phyloP scores from a whole-genome alignment of 2,797 vertebrate genomes.

The Syndactyla subalaris region DNA sequence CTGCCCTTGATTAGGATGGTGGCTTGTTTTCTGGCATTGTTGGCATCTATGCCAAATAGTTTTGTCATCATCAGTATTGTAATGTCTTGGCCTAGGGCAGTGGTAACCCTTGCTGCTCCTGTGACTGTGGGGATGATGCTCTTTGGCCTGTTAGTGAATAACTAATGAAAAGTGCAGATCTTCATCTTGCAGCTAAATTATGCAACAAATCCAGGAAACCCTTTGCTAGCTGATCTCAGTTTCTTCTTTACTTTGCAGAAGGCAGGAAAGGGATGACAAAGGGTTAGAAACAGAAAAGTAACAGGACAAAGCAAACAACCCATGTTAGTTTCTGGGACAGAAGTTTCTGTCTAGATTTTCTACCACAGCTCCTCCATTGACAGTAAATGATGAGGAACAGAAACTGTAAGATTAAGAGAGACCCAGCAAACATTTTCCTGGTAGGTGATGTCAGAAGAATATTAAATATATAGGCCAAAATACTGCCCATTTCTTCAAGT shows the following conservation, averaged over 20 bases:
- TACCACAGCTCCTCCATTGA: not conserved
- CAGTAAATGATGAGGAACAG: not conserved
- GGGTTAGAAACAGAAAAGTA: not conserved
- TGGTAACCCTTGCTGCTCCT: constrained; percentile 5
- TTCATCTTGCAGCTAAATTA: not conserved
- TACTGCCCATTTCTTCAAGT: not conserved
- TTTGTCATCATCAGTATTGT: constrained; percentile 20
- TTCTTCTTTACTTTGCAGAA: not conserved
- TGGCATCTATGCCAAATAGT: constrained; percentile 14
- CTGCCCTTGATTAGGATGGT: not conserved
- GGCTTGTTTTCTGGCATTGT: not conserved
- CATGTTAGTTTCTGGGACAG: not conserved
- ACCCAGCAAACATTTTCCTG: not conserved
- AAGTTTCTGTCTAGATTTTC: not conserved
- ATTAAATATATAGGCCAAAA: not conserved
- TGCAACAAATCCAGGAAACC: not conserved
- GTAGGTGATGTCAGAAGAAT: not conserved
- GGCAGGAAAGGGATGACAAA: not conserved
- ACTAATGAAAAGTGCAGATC: not conserved
- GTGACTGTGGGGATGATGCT: not conserved
- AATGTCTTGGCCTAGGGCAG: not conserved
- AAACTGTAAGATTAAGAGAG: not conserved
- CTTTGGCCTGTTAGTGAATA: not conserved
- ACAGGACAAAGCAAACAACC: not conserved
- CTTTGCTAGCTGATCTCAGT: not conserved